Percentiles rank a stretch among this genome's conserved stretches.
Conservation (phyloP, 2,888 invertebrate genomes). For the Holacanthella duospinosa region DNA sequence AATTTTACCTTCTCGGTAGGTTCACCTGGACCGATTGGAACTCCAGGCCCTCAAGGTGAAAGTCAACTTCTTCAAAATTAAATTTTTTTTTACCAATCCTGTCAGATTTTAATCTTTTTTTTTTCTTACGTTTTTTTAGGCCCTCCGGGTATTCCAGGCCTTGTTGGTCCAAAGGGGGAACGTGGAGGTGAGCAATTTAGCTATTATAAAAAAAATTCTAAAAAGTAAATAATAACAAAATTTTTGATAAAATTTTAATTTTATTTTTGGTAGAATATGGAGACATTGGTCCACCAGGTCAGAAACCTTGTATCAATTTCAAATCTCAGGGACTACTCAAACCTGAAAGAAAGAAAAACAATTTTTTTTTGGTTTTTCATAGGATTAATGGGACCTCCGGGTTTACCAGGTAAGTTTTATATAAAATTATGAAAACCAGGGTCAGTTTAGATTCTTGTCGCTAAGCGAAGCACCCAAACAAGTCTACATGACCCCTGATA, state of each 20-base stretch:
- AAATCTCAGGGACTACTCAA: background rate
- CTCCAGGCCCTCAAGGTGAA: constrained; percentile 76
- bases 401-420: constrained; percentile 25
- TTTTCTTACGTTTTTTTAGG: constrained; percentile 45
- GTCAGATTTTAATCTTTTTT: constrained; percentile 1
- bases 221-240: background rate
- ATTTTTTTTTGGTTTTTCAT: background rate
- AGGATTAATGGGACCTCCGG: constrained; percentile 23
- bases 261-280: constrained; percentile 54
- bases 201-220: too few relatives aligned
- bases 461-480: too few relatives aligned
- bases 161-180: constrained; percentile 73
- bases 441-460: too few relatives aligned
- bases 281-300: constrained; percentile 81
- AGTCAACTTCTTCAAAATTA: background rate
- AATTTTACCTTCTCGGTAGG: too few relatives aligned
- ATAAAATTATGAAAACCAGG: too few relatives aligned
- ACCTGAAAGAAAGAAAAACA: background rate
- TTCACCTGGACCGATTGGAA: constrained; percentile 64
- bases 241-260: background rate
- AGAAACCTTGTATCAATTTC: background rate
- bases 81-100: background rate
- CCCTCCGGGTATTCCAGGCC: constrained; percentile 42
- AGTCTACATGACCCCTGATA: background rate
- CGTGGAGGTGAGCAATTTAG: constrained; percentile 53